Base-by-base conservation (phyloP, 2,888 invertebrate genomes). In the Pyrgus malvae region DNA sequence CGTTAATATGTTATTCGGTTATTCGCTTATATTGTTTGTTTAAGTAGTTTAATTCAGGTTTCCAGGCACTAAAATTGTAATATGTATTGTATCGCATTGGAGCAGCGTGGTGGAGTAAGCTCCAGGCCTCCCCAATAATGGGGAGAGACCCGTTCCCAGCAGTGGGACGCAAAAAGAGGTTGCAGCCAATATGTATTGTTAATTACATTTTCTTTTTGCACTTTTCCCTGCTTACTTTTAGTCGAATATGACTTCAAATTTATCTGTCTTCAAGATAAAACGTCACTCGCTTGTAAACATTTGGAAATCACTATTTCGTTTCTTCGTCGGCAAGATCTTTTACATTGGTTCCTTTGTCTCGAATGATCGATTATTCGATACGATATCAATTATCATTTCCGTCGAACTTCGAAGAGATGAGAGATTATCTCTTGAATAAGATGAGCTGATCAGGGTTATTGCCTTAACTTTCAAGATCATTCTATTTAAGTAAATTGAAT, bases 401-500 rank as follows among this genome's bases (percentile, higher is more conserved):
- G n/a, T 23, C 21, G 33, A 31, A 33, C 23, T 23, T 33, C 3
- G 17, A 41, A 23, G 25, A 25, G 27, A 27, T 27, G 16, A 27
- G 11, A 31, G 29, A 45, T 31, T 31, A 48, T 16, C 23, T 37
- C 37, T 48, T 12, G 38, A 41, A 41, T 41, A 41, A 48, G n/a
- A 48, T 37, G 25, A 19, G 25, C 16, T 27, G 11, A 12, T 31
- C 14, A 31, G 31, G 40, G 40, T 49, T 27, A 40, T 40, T 40
- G 40, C 21, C 38, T 3, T 49, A 41, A 49, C 9, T 33, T 29
- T 40, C 27, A 8, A 38, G 8, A 29, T 33, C 21, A 42, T 41
- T 21, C 11, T n/a, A 19, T 23, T 31, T 31, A 7, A 33, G 50
- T 33, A 42, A 50, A 50, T 50, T 33, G 49, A 50, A 42, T 41